Evolutionary conservation across 2,888 invertebrate genomes (phyloP), one percentile per base, ranked within the genome.

Genomic region (Melipona bicolor): DNA sequence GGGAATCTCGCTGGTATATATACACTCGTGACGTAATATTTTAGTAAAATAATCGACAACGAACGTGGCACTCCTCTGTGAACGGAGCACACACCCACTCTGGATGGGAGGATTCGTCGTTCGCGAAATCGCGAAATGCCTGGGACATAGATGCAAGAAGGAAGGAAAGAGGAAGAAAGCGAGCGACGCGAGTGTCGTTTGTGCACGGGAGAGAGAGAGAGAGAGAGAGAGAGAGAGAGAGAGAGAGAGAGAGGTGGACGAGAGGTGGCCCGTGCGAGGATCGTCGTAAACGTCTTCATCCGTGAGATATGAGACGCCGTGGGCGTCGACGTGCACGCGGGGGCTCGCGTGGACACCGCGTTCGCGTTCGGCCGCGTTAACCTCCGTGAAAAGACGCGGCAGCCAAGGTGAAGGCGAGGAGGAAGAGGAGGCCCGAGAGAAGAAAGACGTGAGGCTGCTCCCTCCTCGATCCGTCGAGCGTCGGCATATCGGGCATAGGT

Each of bases 281-380:
- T 94, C 91, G 92, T 94, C 94, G 93, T 94, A 94, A 94, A 94
- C 92, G 94, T 94, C 94, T 94, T 93, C 93, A 94, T 94, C 91
- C 92, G 92, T 93, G 92, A 94, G 94, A 94, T 94, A 94, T 92
- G 94, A 94, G 93, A 92, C 88, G 91, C 91, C 91, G 93, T 93
- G 93, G 92, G 93, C 92, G 93, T 92, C 86, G 85, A 87, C 89
- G 90, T 85, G 89, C 87, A 85, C 80, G 87, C 86, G 87, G 85
- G 79, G 81, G 87, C 89, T 88, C 88, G 84, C 90, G 87, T 89
- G 89, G 88, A 89, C 90, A 85, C 89, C 90, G 89, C 32, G 32
- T 32, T 4, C 32, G 89, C 91, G 90, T 91, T 91, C 88, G 88
- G 89, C 85, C 86, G 89, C 86, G 87, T 91, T 91, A 90, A 89